phyloP scores from a whole-genome alignment of 1,140 invertebrate genomes.

The Tribolium castaneum region DNA sequence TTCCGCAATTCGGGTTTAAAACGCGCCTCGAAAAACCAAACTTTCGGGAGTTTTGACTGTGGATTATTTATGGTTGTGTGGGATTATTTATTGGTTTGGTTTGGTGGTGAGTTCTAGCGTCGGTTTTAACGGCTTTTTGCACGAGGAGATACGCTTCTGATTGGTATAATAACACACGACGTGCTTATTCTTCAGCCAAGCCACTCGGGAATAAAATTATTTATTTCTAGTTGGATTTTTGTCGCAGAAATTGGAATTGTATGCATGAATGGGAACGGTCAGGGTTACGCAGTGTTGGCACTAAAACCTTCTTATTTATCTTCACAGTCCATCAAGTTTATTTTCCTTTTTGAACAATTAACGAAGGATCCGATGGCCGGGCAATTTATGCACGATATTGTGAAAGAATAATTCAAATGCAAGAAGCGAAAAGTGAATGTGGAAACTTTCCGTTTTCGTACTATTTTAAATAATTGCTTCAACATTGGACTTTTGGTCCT shows the following conservation, averaged over 20 bases:
- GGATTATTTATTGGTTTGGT: not conserved
- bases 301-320: constrained; percentile 23
- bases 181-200: not conserved
- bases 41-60: not conserved
- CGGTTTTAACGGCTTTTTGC: not conserved
- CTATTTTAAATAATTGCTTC: constrained; percentile 10
- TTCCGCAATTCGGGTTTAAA: not conserved
- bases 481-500: constrained; percentile 11
- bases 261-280: constrained; percentile 26
- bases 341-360: constrained; percentile 2
- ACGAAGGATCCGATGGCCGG: not conserved
- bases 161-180: not conserved
- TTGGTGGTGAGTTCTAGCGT: not conserved
- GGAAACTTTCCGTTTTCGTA: constrained; percentile 22
- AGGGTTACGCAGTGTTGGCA: not conserved
- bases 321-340: constrained; percentile 5
- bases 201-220: not conserved
- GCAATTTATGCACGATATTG: not conserved
- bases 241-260: not conserved
- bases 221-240: not conserved
- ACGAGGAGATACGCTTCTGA: not conserved
- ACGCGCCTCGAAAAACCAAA: not conserved
- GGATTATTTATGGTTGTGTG: not conserved
- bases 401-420: constrained; percentile 22
- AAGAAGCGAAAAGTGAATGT: constrained; percentile 21